Conservation (phyloP, 92 coral and sea anemone genomes). For the Actinernus sp. region DNA sequence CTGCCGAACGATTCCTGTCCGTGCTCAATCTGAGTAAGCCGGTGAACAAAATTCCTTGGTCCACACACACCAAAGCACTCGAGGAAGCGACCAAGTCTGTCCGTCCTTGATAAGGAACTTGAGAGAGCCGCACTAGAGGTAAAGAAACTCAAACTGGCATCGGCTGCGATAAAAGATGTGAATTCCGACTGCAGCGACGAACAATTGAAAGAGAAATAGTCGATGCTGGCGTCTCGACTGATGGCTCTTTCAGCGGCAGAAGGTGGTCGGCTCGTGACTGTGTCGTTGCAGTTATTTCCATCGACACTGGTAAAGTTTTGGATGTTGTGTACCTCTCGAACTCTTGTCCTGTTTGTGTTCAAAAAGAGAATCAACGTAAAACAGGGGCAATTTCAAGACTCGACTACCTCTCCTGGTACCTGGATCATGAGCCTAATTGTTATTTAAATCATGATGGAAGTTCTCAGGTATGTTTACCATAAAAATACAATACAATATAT, state of each 20-base stretch:
- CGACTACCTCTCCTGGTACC: slow-evolving; percentile 20
- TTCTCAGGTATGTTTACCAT: neutral
- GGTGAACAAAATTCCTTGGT: slow-evolving; percentile 33
- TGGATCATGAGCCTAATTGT: neutral
- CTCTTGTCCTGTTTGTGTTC: neutral
- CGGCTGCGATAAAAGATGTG: slow-evolving; percentile 1
- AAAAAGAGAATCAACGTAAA: slow-evolving; percentile 3
- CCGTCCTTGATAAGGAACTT: slow-evolving; percentile 22
- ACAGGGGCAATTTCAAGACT: neutral
- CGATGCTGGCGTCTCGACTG: slow-evolving; percentile 31
- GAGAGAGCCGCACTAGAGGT: slow-evolving; percentile 32
- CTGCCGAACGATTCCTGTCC: too few species aligned
- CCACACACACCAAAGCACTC: slow-evolving; percentile 18
- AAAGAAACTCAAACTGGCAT: slow-evolving; percentile 4
- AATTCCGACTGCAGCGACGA: slow-evolving; percentile 9
- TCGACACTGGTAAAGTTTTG: slow-evolving; percentile 53
- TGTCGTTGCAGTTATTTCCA: slow-evolving; percentile 46
- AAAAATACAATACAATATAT: too few species aligned
- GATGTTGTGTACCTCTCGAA: slow-evolving; percentile 27
- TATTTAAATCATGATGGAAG: neutral
- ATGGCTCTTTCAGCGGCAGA: slow-evolving; percentile 61
- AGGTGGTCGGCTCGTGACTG: slow-evolving; percentile 55
- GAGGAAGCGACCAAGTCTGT: slow-evolving; percentile 4
- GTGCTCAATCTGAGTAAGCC: too few species aligned
- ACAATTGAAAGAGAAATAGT: slow-evolving; percentile 35